Conservation (phyloP, 2,113 vertebrate genomes). For the Electrona antarctica region DNA sequence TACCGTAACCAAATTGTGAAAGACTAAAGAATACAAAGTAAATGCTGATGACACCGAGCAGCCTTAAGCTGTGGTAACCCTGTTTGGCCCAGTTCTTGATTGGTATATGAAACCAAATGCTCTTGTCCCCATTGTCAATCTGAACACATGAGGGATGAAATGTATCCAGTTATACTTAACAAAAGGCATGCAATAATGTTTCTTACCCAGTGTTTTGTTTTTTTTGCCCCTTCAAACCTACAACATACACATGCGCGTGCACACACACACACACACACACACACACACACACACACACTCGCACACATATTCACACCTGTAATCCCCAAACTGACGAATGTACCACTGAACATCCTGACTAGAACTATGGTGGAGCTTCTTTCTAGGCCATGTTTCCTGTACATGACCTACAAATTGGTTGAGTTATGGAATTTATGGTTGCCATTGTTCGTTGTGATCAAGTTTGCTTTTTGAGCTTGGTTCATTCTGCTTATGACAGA, state of each 20-base stretch:
- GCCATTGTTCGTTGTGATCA: not conserved
- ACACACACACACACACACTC: not conserved
- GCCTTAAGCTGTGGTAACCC: conserved; percentile 12
- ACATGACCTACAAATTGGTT: not conserved
- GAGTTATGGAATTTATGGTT: not conserved
- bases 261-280: not conserved
- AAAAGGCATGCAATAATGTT: no score
- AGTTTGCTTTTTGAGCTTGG: no score
- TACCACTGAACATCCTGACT: not conserved
- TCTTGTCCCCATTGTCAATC: conserved; percentile 11
- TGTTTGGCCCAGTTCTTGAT: conserved; percentile 43
- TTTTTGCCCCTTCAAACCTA: conserved; percentile 19
- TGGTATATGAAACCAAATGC: conserved; percentile 2
- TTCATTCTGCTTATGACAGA: no score
- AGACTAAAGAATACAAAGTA: not conserved
- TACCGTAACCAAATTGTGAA: conserved; percentile 45
- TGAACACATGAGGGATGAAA: not conserved
- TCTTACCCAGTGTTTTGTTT: not conserved
- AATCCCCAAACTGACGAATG: not conserved
- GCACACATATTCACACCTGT: not conserved
- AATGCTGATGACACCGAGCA: not conserved
- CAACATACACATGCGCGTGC: conserved; percentile 1
- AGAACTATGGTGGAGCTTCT: not conserved
- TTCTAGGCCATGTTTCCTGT: not conserved
- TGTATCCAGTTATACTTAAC: no score